These are phyloP conservation scores for Bombus sylvicola DNA, from an alignment of 1,140 invertebrate genomes.

Conservation along the genomic window DNA sequence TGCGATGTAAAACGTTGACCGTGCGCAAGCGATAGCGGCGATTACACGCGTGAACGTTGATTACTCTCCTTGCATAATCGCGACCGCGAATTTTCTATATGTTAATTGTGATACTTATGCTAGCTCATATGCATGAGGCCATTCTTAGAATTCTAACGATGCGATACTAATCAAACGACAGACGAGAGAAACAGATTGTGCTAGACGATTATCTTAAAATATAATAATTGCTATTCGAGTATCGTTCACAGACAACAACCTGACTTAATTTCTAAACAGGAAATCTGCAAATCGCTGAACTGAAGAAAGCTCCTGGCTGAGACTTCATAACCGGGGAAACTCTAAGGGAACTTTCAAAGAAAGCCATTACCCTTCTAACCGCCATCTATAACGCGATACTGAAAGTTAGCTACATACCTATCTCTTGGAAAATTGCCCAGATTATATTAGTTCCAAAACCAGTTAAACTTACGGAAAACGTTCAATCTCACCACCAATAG, in stretches of 20 bases:
- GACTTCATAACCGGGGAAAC: too few species aligned
- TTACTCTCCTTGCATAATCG: constrained; percentile 6
- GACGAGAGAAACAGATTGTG: not conserved
- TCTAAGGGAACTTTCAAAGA: too few species aligned
- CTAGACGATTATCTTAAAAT: not conserved
- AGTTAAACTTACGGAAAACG: too few species aligned
- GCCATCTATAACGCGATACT: too few species aligned
- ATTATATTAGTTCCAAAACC: too few species aligned
- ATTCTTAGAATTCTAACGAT: not conserved
- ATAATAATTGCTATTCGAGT: not conserved
- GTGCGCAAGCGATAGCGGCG: constrained; percentile 4
- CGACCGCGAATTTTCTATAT: constrained; percentile 1
- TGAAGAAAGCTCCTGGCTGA: too few species aligned
- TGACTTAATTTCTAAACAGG: not conserved
- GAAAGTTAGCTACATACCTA: too few species aligned
- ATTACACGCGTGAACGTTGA: constrained; percentile 7
- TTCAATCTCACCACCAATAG: too few species aligned
- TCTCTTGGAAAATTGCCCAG: too few species aligned
- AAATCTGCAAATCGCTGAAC: too few species aligned
- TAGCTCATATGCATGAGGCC: not conserved
- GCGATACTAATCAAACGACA: not conserved
- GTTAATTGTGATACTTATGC: not conserved
- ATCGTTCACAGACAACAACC: not conserved
- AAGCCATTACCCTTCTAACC: too few species aligned
- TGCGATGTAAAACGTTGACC: constrained; percentile 18